A percentile compares a stretch with the other conserved stretches of the same genome.
Evolutionary conservation across 2,797 vertebrate genomes (phyloP).

Genomic region (Malurus leucopterus): DNA sequence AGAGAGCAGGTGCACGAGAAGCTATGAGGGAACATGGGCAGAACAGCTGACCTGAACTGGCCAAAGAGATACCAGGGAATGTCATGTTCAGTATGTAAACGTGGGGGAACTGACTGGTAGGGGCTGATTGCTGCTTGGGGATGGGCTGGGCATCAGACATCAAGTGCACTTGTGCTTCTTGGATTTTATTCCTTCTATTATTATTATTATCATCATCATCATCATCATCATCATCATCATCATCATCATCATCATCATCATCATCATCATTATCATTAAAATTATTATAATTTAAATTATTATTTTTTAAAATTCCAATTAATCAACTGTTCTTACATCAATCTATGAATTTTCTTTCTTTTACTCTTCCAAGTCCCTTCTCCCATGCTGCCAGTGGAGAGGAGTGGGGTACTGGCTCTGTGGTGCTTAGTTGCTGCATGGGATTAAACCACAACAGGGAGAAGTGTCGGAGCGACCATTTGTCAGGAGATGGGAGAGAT

Average conservation of each 20-base stretch:
- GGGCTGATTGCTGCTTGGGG: neutral
- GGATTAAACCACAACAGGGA: neutral
- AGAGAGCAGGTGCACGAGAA: neutral
- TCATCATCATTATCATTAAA: too few species aligned
- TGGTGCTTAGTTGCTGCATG: neutral
- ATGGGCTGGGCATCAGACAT: fast-evolving
- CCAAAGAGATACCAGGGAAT: neutral
- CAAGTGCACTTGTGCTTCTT: neutral
- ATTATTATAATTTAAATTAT: neutral
- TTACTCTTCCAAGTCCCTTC: neutral
- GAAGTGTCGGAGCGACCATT: neutral
- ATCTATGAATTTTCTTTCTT: neutral
- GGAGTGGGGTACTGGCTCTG: neutral
- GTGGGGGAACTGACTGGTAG: neutral
- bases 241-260: too few species aligned
- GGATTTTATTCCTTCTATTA: neutral
- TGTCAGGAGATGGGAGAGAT: too few species aligned
- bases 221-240: neutral
- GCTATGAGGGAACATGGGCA: neutral
- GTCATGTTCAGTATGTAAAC: neutral
- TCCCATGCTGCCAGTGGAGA: neutral
- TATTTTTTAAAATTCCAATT: neutral
- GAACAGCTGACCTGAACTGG: neutral
- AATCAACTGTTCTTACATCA: neutral
- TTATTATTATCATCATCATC: too few species aligned